phyloP scores from a whole-genome alignment of 2,797 vertebrate species.

The Poeciliopsis paucimaculata region DNA sequence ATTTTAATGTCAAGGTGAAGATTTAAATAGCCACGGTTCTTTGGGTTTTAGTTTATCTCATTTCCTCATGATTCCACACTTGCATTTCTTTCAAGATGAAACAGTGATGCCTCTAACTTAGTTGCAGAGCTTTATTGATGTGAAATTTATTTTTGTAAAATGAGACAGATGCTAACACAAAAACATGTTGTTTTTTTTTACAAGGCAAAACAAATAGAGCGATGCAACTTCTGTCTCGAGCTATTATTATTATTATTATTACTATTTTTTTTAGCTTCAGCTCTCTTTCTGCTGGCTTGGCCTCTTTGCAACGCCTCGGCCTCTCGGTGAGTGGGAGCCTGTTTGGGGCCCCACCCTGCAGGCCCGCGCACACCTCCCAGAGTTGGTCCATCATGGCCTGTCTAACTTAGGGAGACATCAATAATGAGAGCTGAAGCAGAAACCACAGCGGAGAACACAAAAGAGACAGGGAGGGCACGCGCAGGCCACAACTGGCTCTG shows the following conservation, averaged over 20 bases:
- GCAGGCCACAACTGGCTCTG: slow-evolving; percentile 67
- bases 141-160: neutral
- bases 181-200: neutral
- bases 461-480: slow-evolving; percentile 56
- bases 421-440: slow-evolving; percentile 76
- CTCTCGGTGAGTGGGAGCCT: slow-evolving; percentile 58
- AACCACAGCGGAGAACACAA: slow-evolving; percentile 71
- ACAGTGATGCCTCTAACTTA: neutral
- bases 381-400: slow-evolving; percentile 57
- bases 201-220: neutral
- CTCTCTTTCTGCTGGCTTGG: slow-evolving; percentile 38
- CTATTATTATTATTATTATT: neutral
- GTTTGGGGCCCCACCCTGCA: slow-evolving; percentile 63
- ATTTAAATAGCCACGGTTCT: neutral
- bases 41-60: neutral
- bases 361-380: slow-evolving; percentile 61
- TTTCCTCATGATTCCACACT: neutral
- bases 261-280: neutral
- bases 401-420: slow-evolving; percentile 69
- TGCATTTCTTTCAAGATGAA: neutral
- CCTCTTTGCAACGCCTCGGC: slow-evolving; percentile 36
- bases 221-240: neutral
- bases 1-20: slow-evolving; percentile 3
- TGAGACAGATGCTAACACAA: neutral
- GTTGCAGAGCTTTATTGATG: neutral